These are phyloP conservation scores for Marronus borbonicus DNA, from an alignment of 2,888 invertebrate species.

Conservation along the genomic window DNA sequence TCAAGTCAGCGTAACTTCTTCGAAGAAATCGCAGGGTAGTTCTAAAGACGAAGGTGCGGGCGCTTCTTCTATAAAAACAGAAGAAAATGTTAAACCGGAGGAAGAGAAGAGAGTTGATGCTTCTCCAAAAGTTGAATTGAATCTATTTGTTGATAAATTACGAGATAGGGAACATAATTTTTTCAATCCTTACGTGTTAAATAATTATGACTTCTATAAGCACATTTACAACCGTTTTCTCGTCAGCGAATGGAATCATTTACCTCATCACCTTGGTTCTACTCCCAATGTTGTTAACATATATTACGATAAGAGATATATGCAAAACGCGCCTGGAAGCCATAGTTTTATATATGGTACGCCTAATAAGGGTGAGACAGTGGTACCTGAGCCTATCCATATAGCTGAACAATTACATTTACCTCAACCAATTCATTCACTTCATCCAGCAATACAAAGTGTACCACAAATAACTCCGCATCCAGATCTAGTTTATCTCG, in stretches of 20 bases:
- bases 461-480: not conserved
- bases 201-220: slow-evolving; percentile 7
- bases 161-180: not conserved
- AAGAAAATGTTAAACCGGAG: not conserved
- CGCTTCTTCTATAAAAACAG: not conserved
- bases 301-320: slow-evolving; percentile 29
- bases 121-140: not conserved
- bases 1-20: no score
- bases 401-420: not conserved
- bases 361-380: not conserved
- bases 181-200: not conserved
- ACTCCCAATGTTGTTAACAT: slow-evolving; percentile 13
- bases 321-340: slow-evolving; percentile 22
- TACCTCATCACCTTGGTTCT: not conserved
- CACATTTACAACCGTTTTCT: slow-evolving; percentile 9
- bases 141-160: not conserved
- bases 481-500: not conserved
- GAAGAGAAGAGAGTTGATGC: not conserved
- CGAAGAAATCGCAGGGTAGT: not conserved
- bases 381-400: not conserved
- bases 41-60: not conserved
- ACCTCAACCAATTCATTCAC: not conserved
- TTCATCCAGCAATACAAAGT: not conserved
- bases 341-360: slow-evolving; percentile 10
- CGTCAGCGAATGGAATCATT: not conserved